Conservation (phyloP, 2,113 vertebrate species). For the Leucoraja erinaceus region DNA sequence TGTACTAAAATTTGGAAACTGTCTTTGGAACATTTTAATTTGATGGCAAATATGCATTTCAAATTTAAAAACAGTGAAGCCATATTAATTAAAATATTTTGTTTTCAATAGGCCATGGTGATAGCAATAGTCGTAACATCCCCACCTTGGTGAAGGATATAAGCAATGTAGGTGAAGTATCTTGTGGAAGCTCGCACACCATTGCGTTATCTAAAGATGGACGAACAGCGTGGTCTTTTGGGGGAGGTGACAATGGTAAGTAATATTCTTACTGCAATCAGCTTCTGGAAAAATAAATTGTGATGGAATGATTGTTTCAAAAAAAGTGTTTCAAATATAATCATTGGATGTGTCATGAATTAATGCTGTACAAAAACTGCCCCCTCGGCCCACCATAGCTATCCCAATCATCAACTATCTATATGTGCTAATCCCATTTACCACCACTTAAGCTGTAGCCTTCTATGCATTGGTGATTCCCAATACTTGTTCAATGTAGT, state of each 20-base stretch:
- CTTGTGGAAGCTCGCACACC: slow-evolving; percentile 75
- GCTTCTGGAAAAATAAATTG: background rate
- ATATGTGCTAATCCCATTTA: too few relatives aligned
- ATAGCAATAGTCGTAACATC: slow-evolving; percentile 78
- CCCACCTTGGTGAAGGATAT: slow-evolving; percentile 77
- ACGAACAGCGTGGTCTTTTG: slow-evolving; percentile 76
- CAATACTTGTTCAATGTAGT: too few relatives aligned
- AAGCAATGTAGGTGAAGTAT: slow-evolving; percentile 76
- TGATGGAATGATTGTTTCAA: background rate
- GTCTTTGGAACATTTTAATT: background rate
- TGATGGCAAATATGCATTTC: background rate
- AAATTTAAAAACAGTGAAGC: background rate
- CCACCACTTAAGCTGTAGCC: too few relatives aligned
- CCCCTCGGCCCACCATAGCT: too few relatives aligned
- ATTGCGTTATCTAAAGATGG: slow-evolving; percentile 77
- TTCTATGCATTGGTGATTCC: too few relatives aligned
- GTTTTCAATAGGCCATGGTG: slow-evolving; percentile 63
- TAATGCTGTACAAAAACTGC: too few relatives aligned
- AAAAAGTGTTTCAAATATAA: background rate
- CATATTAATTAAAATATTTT: slow-evolving; percentile 34
- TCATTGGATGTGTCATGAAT: background rate
- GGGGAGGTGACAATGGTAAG: slow-evolving; percentile 76
- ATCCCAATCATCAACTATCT: too few relatives aligned
- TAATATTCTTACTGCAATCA: background rate
- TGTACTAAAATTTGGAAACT: background rate